Conservation (phyloP, 2,113 vertebrate genomes). For the Hyla sarda region DNA sequence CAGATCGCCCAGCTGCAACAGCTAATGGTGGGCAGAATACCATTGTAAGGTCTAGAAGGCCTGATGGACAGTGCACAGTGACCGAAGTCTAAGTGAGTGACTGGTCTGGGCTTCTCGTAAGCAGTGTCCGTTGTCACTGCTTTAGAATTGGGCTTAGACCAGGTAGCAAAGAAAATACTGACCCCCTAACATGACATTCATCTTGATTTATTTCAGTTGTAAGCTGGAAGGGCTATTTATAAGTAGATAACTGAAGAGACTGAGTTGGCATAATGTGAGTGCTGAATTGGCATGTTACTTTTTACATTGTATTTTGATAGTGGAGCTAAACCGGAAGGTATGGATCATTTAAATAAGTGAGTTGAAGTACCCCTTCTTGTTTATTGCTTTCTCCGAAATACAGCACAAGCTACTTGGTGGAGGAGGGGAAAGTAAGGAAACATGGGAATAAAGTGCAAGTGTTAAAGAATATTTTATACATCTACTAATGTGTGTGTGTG, state of each 20-base stretch:
- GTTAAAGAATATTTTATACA: neutral
- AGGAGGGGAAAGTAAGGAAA: neutral
- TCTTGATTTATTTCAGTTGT: conserved; percentile 63
- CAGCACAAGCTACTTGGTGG: neutral
- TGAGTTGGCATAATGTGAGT: conserved; percentile 59
- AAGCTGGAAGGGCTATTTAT: conserved; percentile 74
- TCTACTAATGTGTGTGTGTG: neutral
- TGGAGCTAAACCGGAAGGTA: conserved; percentile 2
- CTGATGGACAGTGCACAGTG: conserved; percentile 94
- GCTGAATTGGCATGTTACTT: conserved; percentile 29
- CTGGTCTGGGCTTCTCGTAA: conserved; percentile 7
- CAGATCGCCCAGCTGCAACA: conserved; percentile 73
- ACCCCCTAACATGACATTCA: conserved; percentile 69
- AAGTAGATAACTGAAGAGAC: conserved; percentile 68
- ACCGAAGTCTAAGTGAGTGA: conserved; percentile 84
- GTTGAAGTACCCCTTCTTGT: conserved; percentile 26
- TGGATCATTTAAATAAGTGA: neutral
- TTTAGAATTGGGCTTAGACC: conserved; percentile 71
- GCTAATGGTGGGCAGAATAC: conserved; percentile 69
- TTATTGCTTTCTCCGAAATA: neutral
- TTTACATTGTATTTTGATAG: neutral
- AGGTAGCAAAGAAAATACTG: conserved; percentile 64
- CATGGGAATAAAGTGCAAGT: neutral
- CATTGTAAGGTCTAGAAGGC: conserved; percentile 82
- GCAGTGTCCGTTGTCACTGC: conserved; percentile 72